Evolutionary conservation across 2,797 vertebrate genomes (phyloP), one percentile per base, ranked within the genome.

Genomic region (Coreius guichenoti): DNA sequence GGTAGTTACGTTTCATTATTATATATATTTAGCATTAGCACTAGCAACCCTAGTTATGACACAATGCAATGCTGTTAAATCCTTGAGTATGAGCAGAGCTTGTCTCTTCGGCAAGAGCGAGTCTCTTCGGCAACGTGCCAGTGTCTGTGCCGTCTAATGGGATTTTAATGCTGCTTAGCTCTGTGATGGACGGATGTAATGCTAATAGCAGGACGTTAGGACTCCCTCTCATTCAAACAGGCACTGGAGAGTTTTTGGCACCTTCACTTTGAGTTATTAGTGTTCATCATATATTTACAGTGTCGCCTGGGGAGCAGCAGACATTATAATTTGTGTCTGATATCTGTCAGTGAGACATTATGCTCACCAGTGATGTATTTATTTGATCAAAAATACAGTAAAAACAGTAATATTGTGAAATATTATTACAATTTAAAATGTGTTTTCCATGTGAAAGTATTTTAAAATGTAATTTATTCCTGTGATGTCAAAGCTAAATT

Each of bases 111-210:
- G 61, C 3, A 7, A 1, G 26, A 31, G 26, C 7, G 1, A 68
- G 65, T 68, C 31, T 77, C 33, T 77, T 3, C 4, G n/a, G 61
- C 61, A 56, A 9, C 8, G 4, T 11, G 31, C 58, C 81, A 83
- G 73, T n/a, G 23, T 39, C 61, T 51, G 45, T 65, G 58, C 12
- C 3, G 11, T 58, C 45, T 77, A 54, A 84, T 76, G 31, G 82
- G 73, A 54, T 43, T 68, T 84, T 77, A 84, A 76, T 77, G 73
- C 82, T 77, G 73, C 33, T 84, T 84, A 84, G 82, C 61, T 43
- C 61, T 31, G 29, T 84, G 82, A 84, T 77, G 45, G 82, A 77
- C 61, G 47, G 47, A 51, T 68, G 61, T 56, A 77, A 68, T 84
- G 47, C 47, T 77, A 84, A 84, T 84, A 68, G 82, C 61, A 17